Percentiles rank a stretch among this genome's conserved stretches.
Conservation (phyloP, 92 coral and sea anemone species). For the Umimayanthus kanabou region DNA sequence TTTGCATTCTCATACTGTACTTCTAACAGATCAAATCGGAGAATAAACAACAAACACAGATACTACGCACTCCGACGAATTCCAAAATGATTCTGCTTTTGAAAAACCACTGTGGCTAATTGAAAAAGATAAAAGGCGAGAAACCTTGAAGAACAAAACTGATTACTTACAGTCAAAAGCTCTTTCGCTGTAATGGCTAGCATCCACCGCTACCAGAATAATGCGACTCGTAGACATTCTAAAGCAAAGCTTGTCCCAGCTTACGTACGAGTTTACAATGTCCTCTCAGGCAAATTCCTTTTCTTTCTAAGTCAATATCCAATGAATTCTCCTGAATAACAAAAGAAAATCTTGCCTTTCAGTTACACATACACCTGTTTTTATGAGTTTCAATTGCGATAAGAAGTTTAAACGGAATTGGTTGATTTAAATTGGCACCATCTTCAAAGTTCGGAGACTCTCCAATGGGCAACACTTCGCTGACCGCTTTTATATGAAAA, state of each 20-base stretch:
- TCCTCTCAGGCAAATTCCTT: not conserved
- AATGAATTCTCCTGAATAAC: not conserved
- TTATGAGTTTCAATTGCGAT: not conserved
- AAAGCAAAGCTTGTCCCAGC: not conserved
- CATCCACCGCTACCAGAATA: slow-evolving; percentile 29
- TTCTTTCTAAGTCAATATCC: not conserved
- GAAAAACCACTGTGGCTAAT: not conserved
- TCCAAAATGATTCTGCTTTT: not conserved
- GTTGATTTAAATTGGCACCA: not conserved
- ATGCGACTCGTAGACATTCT: slow-evolving; percentile 25
- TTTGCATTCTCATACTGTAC: not conserved
- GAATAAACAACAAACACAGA: not conserved
- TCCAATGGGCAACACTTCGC: not conserved
- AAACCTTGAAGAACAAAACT: not conserved
- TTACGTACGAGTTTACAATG: not conserved
- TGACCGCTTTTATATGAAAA: not conserved
- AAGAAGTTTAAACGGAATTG: not conserved
- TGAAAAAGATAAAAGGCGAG: not conserved
- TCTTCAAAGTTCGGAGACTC: not conserved
- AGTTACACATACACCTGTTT: not conserved
- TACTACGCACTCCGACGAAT: not conserved
- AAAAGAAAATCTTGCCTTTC: not conserved
- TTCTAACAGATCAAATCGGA: not conserved
- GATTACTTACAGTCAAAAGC: slow-evolving; percentile 30
- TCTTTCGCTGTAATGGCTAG: slow-evolving; percentile 24